A percentile compares a stretch with the other conserved stretches of the same genome.
phyloP scores from a whole-genome alignment of 2,888 invertebrate species.

The Lithosia quadra region DNA sequence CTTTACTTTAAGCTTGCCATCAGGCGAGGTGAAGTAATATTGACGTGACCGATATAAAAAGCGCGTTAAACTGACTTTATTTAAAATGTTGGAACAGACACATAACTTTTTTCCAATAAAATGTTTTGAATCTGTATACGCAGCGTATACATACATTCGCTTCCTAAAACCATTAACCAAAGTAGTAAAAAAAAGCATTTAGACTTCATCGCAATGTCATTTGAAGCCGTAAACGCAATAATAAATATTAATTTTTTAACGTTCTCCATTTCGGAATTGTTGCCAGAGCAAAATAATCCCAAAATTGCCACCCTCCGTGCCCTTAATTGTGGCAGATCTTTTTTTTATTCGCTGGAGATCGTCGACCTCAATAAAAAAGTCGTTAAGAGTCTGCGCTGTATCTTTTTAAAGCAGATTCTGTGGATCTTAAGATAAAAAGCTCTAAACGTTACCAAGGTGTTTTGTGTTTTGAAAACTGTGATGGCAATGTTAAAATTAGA shows the following conservation, averaged over 20 bases:
- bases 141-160: background rate
- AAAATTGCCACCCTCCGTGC: conserved; percentile 52
- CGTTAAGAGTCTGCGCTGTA: conserved; percentile 44
- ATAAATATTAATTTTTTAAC: conserved; percentile 51
- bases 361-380: conserved; percentile 55
- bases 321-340: conserved; percentile 54
- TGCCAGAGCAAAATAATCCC: conserved; percentile 47
- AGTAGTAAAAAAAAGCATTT: conserved; percentile 15
- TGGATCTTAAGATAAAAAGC: conserved; percentile 40
- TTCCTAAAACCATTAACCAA: conserved; percentile 10
- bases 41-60: too few species aligned
- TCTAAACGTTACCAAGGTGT: conserved; percentile 21
- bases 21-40: too few species aligned
- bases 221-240: conserved; percentile 38
- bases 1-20: too few species aligned
- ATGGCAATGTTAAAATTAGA: background rate
- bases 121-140: conserved; percentile 5
- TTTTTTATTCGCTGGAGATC: conserved; percentile 49
- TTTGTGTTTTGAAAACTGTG: conserved; percentile 2
- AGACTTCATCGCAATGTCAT: conserved; percentile 31
- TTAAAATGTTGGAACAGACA: background rate
- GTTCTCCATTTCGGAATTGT: conserved; percentile 42
- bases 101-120: background rate
- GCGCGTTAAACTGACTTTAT: background rate
- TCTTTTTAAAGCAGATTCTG: conserved; percentile 47